Evolutionary conservation across 2,797 vertebrate genomes (phyloP).

Genomic region (Molossus alvarezi): DNA sequence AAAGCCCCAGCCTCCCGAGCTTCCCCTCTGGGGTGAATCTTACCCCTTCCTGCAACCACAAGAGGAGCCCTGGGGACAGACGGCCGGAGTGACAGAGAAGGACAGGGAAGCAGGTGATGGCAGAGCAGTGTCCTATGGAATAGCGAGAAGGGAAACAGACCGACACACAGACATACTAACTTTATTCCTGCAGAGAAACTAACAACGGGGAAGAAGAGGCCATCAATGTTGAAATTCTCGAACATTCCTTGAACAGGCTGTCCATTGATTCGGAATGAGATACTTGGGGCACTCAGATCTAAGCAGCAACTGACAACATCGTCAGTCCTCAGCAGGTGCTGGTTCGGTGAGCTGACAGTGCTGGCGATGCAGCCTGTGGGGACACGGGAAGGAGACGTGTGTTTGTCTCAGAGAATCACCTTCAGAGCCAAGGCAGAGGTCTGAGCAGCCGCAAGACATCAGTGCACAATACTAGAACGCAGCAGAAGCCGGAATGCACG

Average conservation of each 20-base stretch:
- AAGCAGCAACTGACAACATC: slow-evolving; percentile 98
- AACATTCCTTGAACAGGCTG: slow-evolving; percentile 99
- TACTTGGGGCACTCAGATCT: slow-evolving; percentile 97
- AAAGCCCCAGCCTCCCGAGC: not conserved
- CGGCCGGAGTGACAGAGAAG: slow-evolving; percentile 49
- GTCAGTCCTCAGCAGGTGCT: slow-evolving; percentile 94
- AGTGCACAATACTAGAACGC: not conserved
- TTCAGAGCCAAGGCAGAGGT: not conserved
- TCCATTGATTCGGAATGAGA: slow-evolving; percentile 98
- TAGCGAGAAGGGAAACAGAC: not conserved
- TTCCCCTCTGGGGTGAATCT: not conserved
- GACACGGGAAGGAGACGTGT: not conserved
- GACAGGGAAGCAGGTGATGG: not conserved
- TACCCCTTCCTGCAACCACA: not conserved
- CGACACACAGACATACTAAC: slow-evolving; percentile 90
- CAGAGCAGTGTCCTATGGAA: not conserved
- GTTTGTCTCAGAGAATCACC: not conserved
- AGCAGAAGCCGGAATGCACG: not conserved
- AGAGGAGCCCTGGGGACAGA: not conserved
- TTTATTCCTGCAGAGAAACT: slow-evolving; percentile 98
- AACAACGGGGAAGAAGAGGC: slow-evolving; percentile 97
- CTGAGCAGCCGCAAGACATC: not conserved
- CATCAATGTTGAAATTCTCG: slow-evolving; percentile 98
- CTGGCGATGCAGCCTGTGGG: slow-evolving; percentile 94
- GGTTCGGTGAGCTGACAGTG: slow-evolving; percentile 96